Evolutionary conservation across 35 echinoderm and acorn worm genomes (phyloP).

Genomic region (Holothuria glaberrima): DNA sequence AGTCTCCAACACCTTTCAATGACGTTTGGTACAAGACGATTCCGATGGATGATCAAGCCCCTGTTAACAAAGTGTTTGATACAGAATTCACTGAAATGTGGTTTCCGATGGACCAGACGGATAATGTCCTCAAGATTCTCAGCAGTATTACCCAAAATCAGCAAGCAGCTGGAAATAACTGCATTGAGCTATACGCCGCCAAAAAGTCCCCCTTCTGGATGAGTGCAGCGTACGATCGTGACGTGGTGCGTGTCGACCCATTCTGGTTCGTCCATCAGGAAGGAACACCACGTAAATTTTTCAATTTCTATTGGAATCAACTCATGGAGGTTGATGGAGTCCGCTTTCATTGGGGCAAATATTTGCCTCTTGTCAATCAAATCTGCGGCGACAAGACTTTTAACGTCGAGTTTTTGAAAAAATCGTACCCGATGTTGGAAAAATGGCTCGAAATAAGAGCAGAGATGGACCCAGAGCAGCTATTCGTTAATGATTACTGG

Average conservation of each 20-base stretch:
- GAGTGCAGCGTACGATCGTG: constrained; percentile 33
- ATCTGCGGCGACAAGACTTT: background rate
- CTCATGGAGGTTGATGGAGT: background rate
- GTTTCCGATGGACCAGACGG: constrained; percentile 53
- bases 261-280: constrained; percentile 45
- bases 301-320: background rate
- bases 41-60: constrained; percentile 38
- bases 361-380: background rate
- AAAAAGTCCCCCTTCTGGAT: constrained; percentile 53
- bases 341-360: constrained; percentile 28
- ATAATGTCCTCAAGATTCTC: constrained; percentile 43
- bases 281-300: background rate
- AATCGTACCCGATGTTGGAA: background rate
- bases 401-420: background rate
- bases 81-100: constrained; percentile 54
- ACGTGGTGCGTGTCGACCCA: constrained; percentile 45
- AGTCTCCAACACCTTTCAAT: background rate
- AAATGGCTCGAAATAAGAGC: constrained; percentile 28
- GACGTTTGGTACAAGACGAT: constrained; percentile 47
- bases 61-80: constrained; percentile 16
- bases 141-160: constrained; percentile 14
- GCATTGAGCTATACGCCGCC: constrained; percentile 9
- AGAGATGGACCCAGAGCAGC: background rate
- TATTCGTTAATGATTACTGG: constrained; percentile 6
- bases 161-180: constrained; percentile 41